These are phyloP conservation scores for Cichladusa arquata DNA, from an alignment of 2,113 vertebrate genomes.

Conservation along the genomic window DNA sequence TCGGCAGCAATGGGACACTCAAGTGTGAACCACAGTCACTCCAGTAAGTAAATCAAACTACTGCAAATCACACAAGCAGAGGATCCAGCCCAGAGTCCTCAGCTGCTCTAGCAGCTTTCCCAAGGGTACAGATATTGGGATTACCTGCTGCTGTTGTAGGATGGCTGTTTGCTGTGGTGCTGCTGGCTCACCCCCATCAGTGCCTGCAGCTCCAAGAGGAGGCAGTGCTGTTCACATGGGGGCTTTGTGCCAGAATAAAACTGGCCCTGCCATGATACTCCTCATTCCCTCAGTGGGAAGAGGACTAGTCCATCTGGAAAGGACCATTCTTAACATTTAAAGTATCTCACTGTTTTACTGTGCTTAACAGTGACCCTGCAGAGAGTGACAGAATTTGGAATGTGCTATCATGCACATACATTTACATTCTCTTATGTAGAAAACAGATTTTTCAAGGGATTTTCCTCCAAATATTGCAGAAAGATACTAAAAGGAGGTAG, in stretches of 20 bases:
- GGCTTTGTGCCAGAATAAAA: background rate
- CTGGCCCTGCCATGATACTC: background rate
- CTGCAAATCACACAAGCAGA: background rate
- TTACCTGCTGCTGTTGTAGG: background rate
- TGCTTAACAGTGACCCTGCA: background rate
- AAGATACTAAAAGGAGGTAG: no score
- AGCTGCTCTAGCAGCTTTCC: background rate
- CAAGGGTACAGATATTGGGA: background rate
- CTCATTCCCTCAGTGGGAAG: background rate
- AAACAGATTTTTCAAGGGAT: no score
- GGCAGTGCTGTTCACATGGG: background rate
- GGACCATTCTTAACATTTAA: background rate
- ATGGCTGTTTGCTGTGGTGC: background rate
- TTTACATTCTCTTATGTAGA: no score
- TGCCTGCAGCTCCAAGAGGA: background rate
- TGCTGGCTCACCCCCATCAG: background rate
- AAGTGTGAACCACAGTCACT: background rate
- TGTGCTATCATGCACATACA: no score
- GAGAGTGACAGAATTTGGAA: background rate
- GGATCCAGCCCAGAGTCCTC: background rate
- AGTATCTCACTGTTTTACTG: background rate
- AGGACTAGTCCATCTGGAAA: background rate
- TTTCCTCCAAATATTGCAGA: no score
- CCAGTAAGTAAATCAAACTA: background rate
- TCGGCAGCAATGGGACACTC: background rate